Base-by-base conservation (phyloP, 2,113 vertebrate genomes). In the Paramormyrops kingsleyae region DNA sequence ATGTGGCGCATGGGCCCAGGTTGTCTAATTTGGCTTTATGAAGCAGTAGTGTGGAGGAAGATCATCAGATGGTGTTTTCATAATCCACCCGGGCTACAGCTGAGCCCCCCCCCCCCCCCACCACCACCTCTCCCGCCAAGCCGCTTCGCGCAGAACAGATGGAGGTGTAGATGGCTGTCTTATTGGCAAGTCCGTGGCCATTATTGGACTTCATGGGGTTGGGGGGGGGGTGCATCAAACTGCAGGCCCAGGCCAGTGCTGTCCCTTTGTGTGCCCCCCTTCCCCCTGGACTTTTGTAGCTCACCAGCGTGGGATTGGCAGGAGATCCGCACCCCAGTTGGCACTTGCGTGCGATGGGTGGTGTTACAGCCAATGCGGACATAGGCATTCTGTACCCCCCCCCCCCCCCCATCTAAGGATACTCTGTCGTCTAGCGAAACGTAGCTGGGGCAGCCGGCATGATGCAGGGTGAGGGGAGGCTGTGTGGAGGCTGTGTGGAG, bases 61-160 rank as follows among this genome's bases (percentile, higher is more conserved):
- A 88, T 66, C 31, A 66, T 88, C 56, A 59, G 87, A 66, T 88
- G 87, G 87, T 44, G 87, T 88, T 59, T 88, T 39, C 10, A 39
- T 88, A 88, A 88, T 88, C 87, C 87, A 44, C 35, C 31, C 53
- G 5, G 87, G 87, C 15, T 53, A 42, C 35, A 27, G 53, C 87
- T 35, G 35, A 62, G n/a, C 15, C 24, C 84, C 80, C 42, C 17
- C 27, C 7, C 15, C 35, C 35, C 46, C 84, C 46, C 84, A 7
- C 19, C 52, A 15, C 17, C 13, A 49, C 52, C 19, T 31, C 53
- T 62, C 39, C 17, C 35, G 87, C 52, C 35, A 50, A n/a, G 53
- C 53, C 10, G 17, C 19, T 9, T 52, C 7, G 15, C 19, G 2
- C 19, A n/a, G 53, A 88, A 46, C 87, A 88, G 87, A 88, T 66